Base-by-base conservation (phyloP, 2,113 vertebrate species). In the Cottus gobio region DNA sequence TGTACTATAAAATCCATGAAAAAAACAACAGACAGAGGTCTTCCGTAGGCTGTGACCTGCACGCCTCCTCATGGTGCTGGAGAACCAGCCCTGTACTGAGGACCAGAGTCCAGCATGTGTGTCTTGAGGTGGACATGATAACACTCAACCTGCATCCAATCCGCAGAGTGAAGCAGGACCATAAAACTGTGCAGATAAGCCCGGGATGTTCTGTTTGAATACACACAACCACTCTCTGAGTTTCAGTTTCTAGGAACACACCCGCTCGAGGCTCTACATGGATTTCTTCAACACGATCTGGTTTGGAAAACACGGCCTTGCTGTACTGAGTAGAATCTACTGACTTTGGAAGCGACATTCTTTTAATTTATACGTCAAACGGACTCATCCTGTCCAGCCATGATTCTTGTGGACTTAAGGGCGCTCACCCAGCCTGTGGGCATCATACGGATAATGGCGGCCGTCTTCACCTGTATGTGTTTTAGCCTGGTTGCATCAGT, bases 401-500 rank as follows among this genome's bases (percentile, higher is more conserved):
- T 92, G 83, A 31, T 37, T 1, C 10, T 9, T 0, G 71, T 96
- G 74, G 90, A 96, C 42, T n/a, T 89, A 0, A 87, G 31, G 0
- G 87, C 93, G 0, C 18, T 97, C 24, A 94, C 84, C 36, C 90
- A 93, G 46, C 96, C 95, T 1, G 82, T 96, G 89, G 95, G 96
- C 68, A 91, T 97, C 0, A 0, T 96, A 66, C 95, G 96, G 3
- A 75, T 95, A 28, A 30, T 90, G 0, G 93, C 94, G 15, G 4
- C 93, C 5, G 31, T 95, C 58, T 61, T 97, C 12, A 90, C 95
- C 48, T 96, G 95, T 26, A n/a, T 92, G 0, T 56, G 91, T 68
- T 96, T 98, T 70, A 95, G 93, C 72, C 75, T 98, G 91, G 96
- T 93, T 64, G 95, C 96, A 0, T 88, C 92, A 0, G 89, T 63